Base-by-base conservation (phyloP, 1,140 invertebrate genomes). In the Formica exsecta region DNA sequence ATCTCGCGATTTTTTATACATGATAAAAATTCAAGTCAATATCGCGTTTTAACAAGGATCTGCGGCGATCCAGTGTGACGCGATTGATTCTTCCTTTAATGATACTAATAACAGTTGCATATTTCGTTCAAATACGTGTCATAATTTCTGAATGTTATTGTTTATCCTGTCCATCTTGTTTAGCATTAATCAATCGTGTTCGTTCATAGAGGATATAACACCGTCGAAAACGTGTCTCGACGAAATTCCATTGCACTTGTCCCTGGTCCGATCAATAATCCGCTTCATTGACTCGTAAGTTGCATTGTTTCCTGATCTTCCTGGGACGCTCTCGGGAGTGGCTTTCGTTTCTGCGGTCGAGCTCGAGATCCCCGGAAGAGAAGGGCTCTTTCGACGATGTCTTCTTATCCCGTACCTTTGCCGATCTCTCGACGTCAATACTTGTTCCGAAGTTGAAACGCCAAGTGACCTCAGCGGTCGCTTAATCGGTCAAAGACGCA, bases 401-500 rank as follows among this genome's bases (percentile, higher is more conserved):
- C 79, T 83, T 73, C 68, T 83, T 83, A 83, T 29, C 36, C n/a
- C 54, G 54, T 74, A 22, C 51, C 66, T 32, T 83, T 54, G 54
- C 79, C 79, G 70, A 83, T 83, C 79, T 83, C 68, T 48, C 54
- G 79, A 83, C n/a, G 68, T 83, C 79, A 68, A 83, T 83, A 83
- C 79, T 83, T 61, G 79, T 83, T 83, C 44, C 79, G 41, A 83
- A 83, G 79, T 83, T 83, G 79, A 83, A 83, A 83, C 79, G 38
- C 38, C 38, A 68, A 83, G 79, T 83, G 79, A 83, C 79, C 79
- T 29, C 51, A 54, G 54, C 54, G 79, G 79, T 83, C 66, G 79
- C 68, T 83, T 83, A 83, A 83, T 83, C 79, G 79, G 68, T 83
- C 79, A 83, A 83, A 83, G 79, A 83, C 79, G 79, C 79, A 61